Evolutionary conservation across 2,113 vertebrate genomes (phyloP), one percentile per base, ranked within the genome.

Genomic region (Actenoides hombroni): DNA sequence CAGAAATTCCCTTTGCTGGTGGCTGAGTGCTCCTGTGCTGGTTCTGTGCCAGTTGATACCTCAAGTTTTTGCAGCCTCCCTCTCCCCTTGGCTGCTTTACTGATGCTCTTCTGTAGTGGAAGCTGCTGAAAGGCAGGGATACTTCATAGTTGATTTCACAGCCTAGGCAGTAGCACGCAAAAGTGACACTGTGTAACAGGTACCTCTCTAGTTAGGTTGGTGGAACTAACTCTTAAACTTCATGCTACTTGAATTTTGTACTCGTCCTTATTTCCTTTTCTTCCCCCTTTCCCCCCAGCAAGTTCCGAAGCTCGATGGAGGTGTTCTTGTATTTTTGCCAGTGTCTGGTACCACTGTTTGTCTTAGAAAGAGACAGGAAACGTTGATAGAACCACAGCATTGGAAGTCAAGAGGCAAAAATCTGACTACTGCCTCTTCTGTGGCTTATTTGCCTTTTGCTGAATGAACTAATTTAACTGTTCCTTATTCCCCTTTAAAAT

Each of bases 171-270:
- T 12, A 10, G 9, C 46, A 19, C 31, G 33, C 31, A 31, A 2
- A 23, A 53, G 5, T 63, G 29, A 25, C 1, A 19, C 2, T 6
- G 1, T 21, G 0, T 28, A 49, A 39, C 39, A 53, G 20, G 23
- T 64, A 33, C 28, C 19, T 93, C 54, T 8, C 3, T 21, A 49
- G 57, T 33, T 90, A 13, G 33, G 39, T 23, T 85, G 11, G 16
- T 83, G 44, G 4, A 76, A 12, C 3, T 26, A 25, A 37, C 6
- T 69, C 16, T 24, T 83, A 48, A 81, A 35, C 12, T 44, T 82
- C 3, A 0, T 39, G 7, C 7, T 44, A 0, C 15, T 83, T 86
- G 1, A 29, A 7, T 56, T 77, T 60, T 31, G 5, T 76, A 0
- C 20, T 29, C 31, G 13, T 71, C 12, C 18, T 59, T 37, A 6